Conservation (phyloP, 2,888 invertebrate species). For the Zhuqinia jingwanae region DNA sequence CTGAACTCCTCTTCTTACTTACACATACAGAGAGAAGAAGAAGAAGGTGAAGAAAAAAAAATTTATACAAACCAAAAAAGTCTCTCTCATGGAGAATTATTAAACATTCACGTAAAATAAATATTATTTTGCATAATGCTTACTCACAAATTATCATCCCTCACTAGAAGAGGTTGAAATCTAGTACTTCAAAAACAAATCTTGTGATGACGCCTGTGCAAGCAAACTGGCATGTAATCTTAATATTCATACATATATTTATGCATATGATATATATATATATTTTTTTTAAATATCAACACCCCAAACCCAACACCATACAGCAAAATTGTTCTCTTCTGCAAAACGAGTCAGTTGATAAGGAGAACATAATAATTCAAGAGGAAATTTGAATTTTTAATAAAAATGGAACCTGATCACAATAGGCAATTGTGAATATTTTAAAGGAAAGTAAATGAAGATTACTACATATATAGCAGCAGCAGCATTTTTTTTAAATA, state of each 20-base stretch:
- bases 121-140: conserved; percentile 65
- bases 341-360: background rate
- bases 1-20: background rate
- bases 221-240: conserved; percentile 48
- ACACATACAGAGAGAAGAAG: background rate
- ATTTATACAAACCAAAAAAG: too few relatives aligned
- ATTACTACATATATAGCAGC: too few relatives aligned
- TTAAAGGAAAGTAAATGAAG: too few relatives aligned
- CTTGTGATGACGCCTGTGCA: conserved; percentile 30
- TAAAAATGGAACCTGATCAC: too few relatives aligned
- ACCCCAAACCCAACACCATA: background rate
- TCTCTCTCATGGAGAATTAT: conserved; percentile 42
- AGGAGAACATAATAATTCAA: background rate
- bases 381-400: too few relatives aligned
- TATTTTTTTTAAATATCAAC: conserved; percentile 18
- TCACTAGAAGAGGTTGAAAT: background rate
- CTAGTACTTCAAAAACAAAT: conserved; percentile 7
- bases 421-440: too few relatives aligned
- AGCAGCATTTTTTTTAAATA: too few relatives aligned
- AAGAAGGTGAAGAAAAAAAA: too few relatives aligned
- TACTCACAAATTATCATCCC: conserved; percentile 56
- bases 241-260: too few relatives aligned
- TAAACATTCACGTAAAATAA: conserved; percentile 64
- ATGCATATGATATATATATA: too few relatives aligned
- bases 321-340: background rate